Evolutionary conservation across 2,888 invertebrate species (phyloP).

Genomic region (Cantharis rustica): DNA sequence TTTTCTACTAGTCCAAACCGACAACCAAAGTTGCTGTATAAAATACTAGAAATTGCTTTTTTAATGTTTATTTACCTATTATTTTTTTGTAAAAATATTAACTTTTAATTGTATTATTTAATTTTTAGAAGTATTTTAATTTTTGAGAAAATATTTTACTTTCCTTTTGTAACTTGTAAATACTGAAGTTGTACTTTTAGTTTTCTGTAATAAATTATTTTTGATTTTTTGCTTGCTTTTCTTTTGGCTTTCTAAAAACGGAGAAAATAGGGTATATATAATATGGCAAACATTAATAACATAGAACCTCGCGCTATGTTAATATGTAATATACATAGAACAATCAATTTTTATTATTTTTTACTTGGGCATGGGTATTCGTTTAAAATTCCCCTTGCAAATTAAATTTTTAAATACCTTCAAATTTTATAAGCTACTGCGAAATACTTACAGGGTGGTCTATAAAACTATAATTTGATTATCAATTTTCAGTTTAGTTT

Average conservation of each 20-base stretch:
- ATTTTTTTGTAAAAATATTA: constrained; percentile 32
- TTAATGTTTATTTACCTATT: neutral
- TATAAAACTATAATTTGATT: neutral
- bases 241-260: constrained; percentile 36
- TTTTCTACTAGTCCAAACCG: constrained; percentile 54
- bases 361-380: neutral
- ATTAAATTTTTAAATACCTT: neutral
- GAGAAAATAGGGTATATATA: constrained; percentile 54
- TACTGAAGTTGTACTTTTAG: constrained; percentile 8
- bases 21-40: constrained; percentile 53
- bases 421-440: neutral
- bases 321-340: neutral
- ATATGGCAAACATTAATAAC: neutral
- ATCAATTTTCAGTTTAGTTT: neutral
- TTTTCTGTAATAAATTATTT: constrained; percentile 17
- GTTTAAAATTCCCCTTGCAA: neutral
- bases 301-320: constrained; percentile 2
- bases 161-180: constrained; percentile 18
- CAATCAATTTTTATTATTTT: neutral
- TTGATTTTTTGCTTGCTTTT: constrained; percentile 5
- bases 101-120: constrained; percentile 20
- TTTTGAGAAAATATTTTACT: constrained; percentile 17
- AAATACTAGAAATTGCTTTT: constrained; percentile 22
- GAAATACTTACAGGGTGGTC: neutral
- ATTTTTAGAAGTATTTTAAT: constrained; percentile 29